phyloP scores from a whole-genome alignment of 2,797 vertebrate genomes.

The Onychomys leucogaster region DNA sequence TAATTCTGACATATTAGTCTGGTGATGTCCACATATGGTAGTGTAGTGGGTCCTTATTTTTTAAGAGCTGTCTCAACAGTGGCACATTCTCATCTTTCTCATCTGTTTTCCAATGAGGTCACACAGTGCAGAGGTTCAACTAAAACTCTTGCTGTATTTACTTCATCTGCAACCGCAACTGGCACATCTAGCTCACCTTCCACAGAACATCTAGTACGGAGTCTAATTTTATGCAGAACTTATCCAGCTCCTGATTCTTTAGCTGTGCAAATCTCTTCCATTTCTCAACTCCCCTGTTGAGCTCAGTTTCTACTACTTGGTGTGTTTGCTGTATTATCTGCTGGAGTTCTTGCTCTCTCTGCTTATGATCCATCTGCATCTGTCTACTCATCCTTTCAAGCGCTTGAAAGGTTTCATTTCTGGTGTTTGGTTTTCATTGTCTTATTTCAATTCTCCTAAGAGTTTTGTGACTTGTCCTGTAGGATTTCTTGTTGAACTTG shows the following conservation, averaged over 20 bases:
- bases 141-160: conserved; percentile 46
- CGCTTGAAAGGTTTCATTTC: conserved; percentile 92
- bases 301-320: conserved; percentile 84
- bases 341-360: conserved; percentile 93
- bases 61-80: neutral
- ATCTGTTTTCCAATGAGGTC: neutral
- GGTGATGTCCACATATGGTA: neutral
- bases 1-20: conserved; percentile 55
- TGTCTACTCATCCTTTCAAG: conserved; percentile 92
- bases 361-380: conserved; percentile 91
- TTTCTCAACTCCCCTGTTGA: conserved; percentile 88
- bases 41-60: neutral
- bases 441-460: conserved; percentile 92
- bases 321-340: conserved; percentile 90
- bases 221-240: conserved; percentile 95
- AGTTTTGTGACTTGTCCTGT: conserved; percentile 92
- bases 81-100: neutral
- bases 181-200: conserved; percentile 93
- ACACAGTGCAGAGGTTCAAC: conserved; percentile 64
- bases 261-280: conserved; percentile 92
- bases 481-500: conserved; percentile 92
- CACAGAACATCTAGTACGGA: conserved; percentile 94
- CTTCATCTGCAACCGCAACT: conserved; percentile 66
- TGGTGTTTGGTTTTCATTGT: conserved; percentile 92
- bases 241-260: conserved; percentile 92